A percentile compares a stretch with the other conserved stretches of the same genome.
These are phyloP conservation scores for Rhincodon typus DNA, from an alignment of 2,797 vertebrate genomes.

Conservation along the genomic window DNA sequence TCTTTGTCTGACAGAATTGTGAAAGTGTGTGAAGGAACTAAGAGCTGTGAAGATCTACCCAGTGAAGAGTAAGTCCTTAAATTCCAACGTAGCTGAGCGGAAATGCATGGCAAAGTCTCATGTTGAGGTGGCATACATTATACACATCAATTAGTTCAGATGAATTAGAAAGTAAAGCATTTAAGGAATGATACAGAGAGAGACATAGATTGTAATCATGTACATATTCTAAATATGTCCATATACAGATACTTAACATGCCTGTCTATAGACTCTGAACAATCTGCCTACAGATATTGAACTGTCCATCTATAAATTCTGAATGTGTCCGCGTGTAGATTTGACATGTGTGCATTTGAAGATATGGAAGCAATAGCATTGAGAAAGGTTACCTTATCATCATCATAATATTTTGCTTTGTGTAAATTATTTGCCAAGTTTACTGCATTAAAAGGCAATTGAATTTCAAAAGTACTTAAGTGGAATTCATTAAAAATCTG, in stretches of 20 bases:
- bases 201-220: neutral
- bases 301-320: neutral
- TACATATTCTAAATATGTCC: neutral
- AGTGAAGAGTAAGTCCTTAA: conserved; percentile 38
- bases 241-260: neutral
- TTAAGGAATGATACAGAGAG: neutral
- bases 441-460: no score
- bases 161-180: neutral
- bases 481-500: no score
- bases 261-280: neutral
- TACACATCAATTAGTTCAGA: neutral
- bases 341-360: no score
- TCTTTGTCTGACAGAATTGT: conserved; percentile 4
- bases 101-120: neutral
- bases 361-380: neutral
- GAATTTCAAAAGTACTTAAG: no score
- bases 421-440: no score
- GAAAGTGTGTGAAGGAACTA: conserved; percentile 30
- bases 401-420: no score
- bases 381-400: no score
- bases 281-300: neutral
- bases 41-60: conserved; percentile 37
- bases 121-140: neutral
- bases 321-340: neutral
- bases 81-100: neutral